Percentiles rank a stretch among this genome's conserved stretches.
These are phyloP conservation scores for Muricea muricata DNA, from an alignment of 92 coral and sea anemone species.

Conservation along the genomic window DNA sequence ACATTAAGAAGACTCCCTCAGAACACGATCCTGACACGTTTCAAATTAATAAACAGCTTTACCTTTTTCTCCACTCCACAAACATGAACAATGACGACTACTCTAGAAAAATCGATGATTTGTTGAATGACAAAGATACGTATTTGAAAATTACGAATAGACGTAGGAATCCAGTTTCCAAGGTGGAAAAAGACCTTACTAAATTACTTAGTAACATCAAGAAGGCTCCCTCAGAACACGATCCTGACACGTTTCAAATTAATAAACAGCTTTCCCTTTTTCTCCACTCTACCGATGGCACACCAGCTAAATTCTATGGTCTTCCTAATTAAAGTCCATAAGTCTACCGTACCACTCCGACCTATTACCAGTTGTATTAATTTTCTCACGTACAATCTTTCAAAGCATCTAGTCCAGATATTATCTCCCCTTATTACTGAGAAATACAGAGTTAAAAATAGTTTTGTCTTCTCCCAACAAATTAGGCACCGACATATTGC, in stretches of 20 bases:
- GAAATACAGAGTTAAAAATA: slow-evolving; percentile 47
- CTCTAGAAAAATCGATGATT: background rate
- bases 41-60: no score
- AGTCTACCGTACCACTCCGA: slow-evolving; percentile 36
- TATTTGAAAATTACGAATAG: background rate
- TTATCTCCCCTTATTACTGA: slow-evolving; percentile 29
- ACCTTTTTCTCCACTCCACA: no score
- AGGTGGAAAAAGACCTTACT: no score
- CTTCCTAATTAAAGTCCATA: slow-evolving; percentile 57
- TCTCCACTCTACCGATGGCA: slow-evolving; percentile 42
- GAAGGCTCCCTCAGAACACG: no score
- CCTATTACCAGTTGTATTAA: slow-evolving; percentile 52
- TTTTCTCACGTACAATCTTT: slow-evolving; percentile 31
- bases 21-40: no score
- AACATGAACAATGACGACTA: background rate
- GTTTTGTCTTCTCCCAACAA: no score
- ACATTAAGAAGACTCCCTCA: no score
- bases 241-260: slow-evolving; percentile 31
- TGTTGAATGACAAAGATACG: background rate
- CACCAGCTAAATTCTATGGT: slow-evolving; percentile 46
- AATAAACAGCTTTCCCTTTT: no score
- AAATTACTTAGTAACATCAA: no score
- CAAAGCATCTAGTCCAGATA: no score
- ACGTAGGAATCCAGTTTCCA: no score
- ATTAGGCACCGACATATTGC: no score